phyloP scores from a whole-genome alignment of 2,888 invertebrate species.

The Tipula helvola region DNA sequence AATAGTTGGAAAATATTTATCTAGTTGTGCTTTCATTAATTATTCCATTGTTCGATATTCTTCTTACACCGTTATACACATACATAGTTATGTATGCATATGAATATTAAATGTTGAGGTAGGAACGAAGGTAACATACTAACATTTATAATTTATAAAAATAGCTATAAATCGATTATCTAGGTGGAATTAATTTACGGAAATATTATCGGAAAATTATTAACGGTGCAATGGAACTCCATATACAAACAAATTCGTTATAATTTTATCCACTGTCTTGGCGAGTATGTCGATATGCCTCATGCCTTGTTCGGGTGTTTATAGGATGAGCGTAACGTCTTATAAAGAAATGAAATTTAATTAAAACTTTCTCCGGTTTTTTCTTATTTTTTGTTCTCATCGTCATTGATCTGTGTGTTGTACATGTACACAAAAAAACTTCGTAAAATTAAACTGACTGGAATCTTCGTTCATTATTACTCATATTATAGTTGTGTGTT shows the following conservation, averaged over 20 bases:
- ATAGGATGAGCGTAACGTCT: neutral
- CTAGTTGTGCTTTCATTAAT: no score
- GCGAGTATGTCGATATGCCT: no score
- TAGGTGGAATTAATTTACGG: neutral
- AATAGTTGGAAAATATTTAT: no score
- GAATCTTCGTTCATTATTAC: neutral
- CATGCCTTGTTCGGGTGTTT: neutral
- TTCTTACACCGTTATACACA: neutral
- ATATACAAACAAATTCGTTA: no score
- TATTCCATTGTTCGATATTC: neutral
- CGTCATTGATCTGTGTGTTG: neutral
- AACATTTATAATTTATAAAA: neutral
- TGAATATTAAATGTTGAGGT: neutral
- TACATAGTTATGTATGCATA: neutral
- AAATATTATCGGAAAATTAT: no score
- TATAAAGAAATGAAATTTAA: neutral
- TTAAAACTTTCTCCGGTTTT: neutral
- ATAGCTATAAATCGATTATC: neutral
- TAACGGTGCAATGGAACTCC: neutral
- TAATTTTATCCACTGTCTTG: no score
- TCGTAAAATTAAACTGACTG: neutral
- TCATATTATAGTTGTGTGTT: neutral
- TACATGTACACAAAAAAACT: neutral
- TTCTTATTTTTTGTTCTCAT: neutral
- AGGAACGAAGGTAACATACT: neutral